Base-by-base conservation (phyloP, 2,797 vertebrate species). In the Sciurus vulgaris region DNA sequence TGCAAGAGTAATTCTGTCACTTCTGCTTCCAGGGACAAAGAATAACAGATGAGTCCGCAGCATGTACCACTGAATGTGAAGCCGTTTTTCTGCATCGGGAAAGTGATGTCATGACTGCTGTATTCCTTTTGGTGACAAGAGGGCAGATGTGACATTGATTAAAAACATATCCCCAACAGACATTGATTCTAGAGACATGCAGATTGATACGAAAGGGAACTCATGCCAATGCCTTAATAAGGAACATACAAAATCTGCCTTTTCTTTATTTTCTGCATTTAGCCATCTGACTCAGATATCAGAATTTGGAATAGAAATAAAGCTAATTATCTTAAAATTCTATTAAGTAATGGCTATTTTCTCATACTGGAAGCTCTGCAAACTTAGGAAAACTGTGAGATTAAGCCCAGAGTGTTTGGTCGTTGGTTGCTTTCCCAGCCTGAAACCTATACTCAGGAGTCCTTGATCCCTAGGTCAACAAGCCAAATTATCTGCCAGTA, bases 1-100 rank as follows among this genome's bases (percentile, higher is more conserved):
- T 90, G 73, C 89, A 95, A 94, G 96, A 95, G 78, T 96, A 76
- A 94, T 86, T 67, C 54, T 65, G 91, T 96, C 56, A 89, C 96
- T 96, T 94, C 92, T 97, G 69, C 61, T 95, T 96, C 54, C 38
- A 90, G 61, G 74, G 95, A 72, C 77, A 95, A 97, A 97, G 89
- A 65, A 35, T 94, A 90, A 97, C 49, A 61, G 91, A 92, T 73
- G 74, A 72, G 89, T 88, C 33, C 76, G 76, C 67, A 59, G 92
- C 9, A 1, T 44, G 86, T 44, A 10, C 93, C 83, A 76, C 83
- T 9, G 82, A 69, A 74, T 87, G 79, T 15, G 26, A 96, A 94
- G 74, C 41, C 47, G 35, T 86, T 96, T 97, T 97, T 61, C 38
- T 70, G 28, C 4, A 9, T 4, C 5, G 2, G 69, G 63, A 81